Base-by-base conservation (phyloP, 2,797 vertebrate species). In the Rousettus madagascariensis region DNA sequence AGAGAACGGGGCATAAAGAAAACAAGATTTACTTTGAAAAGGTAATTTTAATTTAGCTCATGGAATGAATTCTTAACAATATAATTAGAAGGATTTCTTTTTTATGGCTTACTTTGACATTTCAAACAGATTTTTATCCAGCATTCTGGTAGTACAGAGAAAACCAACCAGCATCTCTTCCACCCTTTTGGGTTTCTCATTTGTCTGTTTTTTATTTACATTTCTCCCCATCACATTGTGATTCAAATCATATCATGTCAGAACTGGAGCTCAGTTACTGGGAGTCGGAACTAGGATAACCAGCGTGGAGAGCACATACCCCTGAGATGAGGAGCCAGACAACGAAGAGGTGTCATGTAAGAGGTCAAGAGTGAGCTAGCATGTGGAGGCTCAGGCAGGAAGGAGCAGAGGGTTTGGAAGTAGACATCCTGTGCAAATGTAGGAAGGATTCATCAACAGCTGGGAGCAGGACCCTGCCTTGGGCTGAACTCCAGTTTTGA, bases 31-130 rank as follows among this genome's bases (percentile, higher is more conserved):
- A 24, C 9, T 79, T 17, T 5, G 46, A 75, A 51, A 92, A 84
- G 26, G 22, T 89, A 4, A 77, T 84, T 95, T 93, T 55, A 65
- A 82, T 78, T 95, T 74, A 63, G 26, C 51, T 90, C 53, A 19
- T 80, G 17, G 28, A 82, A 74, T 63, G 20, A 91, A 63, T 88
- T 96, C 26, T 85, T 88, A 72, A 61, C 57, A 65, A 83, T 74
- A 59, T 63, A 87, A 65, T 66, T 75, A 36, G 43, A 75, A 69
- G 8, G 8, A 74, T 59, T 88, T 9, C 20, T 75, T 82, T 41
- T 57, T 16, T 65, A 10, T 89, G 17, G 10, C 30, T 92, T 77
- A 49, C 30, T 38, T 28, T 63, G 36, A n/a, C 30, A 72, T 43
- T 87, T 91, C 33, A 53, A 90, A n/a, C 11, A 85, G 8, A 2